These are phyloP conservation scores for Chymomyza costata DNA, from an alignment of 1,140 invertebrate genomes.

Conservation along the genomic window DNA sequence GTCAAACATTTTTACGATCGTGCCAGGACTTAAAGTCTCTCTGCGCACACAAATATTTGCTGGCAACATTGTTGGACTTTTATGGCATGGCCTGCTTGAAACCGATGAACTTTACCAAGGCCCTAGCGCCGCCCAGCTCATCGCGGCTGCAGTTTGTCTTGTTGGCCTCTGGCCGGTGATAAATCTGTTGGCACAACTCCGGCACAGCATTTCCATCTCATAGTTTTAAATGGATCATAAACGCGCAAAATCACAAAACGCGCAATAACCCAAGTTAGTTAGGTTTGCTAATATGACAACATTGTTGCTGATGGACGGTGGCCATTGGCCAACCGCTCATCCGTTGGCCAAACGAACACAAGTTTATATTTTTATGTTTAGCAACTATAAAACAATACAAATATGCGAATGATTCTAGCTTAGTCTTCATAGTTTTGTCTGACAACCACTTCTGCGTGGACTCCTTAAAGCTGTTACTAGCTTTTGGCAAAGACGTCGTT, in stretches of 20 bases:
- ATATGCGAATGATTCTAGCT: no score
- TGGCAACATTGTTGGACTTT: slow-evolving; percentile 63
- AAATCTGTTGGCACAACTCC: slow-evolving; percentile 66
- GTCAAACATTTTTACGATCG: slow-evolving; percentile 69
- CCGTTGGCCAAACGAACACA: slow-evolving; percentile 2
- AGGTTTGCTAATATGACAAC: slow-evolving; percentile 69
- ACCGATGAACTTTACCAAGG: slow-evolving; percentile 64
- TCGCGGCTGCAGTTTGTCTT: neutral
- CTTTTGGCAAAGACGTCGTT: no score
- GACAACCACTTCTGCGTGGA: no score
- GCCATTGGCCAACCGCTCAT: neutral
- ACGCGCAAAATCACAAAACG: slow-evolving; percentile 65
- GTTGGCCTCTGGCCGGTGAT: slow-evolving; percentile 51
- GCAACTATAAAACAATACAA: no score
- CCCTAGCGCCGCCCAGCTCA: neutral
- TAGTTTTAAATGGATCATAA: slow-evolving; percentile 71
- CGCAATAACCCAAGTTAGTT: slow-evolving; percentile 71
- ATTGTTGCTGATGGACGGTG: slow-evolving; percentile 39
- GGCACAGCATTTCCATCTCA: slow-evolving; percentile 64
- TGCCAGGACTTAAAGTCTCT: slow-evolving; percentile 35
- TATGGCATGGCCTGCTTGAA: slow-evolving; percentile 59
- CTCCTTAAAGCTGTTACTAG: no score
- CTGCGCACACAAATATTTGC: no score
- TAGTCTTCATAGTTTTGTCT: no score
- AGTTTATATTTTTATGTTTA: no score